Base-by-base conservation (phyloP, 2,797 vertebrate species). In the Eulemur rubriventer region DNA sequence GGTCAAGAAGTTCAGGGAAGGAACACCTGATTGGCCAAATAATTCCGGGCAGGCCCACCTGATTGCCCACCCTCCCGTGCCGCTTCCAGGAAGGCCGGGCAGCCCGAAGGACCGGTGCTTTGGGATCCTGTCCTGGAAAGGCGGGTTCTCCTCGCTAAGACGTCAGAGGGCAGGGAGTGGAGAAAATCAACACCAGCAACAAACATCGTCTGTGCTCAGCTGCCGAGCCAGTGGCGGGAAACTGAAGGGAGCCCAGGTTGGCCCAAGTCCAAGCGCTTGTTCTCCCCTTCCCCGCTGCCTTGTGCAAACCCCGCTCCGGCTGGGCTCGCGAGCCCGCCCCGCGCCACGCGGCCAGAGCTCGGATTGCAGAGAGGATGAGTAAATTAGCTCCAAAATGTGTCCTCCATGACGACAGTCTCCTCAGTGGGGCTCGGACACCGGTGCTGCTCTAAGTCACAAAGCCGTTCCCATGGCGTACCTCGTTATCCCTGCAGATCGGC, bases 201-300 rank as follows among this genome's bases (percentile, higher is more conserved):
- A 2, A 8, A 4, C 0, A 1, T 6, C 9, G 20, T 57, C 38
- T 8, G 3, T 13, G 5, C 63, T 30, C 33, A 0, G 43, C 89
- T 26, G 2, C 17, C 0, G 30, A 6, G 4, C 65, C 0, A 4
- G 3, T 16, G 48, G 1, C 1, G 6, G 72, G 22, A 26, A 67
- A 9, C 43, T 2, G 35, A 38, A 13, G 28, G 4, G 55, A 73
- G 1, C 41, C 33, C 5, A 0, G 11, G n/a, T 9, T 1, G 57
- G 57, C 33, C 10, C 24, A 5, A 11, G 17, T 10, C 52, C 0
- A 26, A 35, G 38, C 22, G 12, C 65, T 6, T 0, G 6, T 20
- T 7, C 6, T 38, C 13, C 28, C 20, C 48, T 52, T 13, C 4
- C 38, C n/a, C 6, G 43, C 55, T 50, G 55, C 38, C 26, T 22